Percentiles rank a stretch among this genome's conserved stretches.
Conservation (phyloP, 2,797 vertebrate genomes). For the Mycteria americana region DNA sequence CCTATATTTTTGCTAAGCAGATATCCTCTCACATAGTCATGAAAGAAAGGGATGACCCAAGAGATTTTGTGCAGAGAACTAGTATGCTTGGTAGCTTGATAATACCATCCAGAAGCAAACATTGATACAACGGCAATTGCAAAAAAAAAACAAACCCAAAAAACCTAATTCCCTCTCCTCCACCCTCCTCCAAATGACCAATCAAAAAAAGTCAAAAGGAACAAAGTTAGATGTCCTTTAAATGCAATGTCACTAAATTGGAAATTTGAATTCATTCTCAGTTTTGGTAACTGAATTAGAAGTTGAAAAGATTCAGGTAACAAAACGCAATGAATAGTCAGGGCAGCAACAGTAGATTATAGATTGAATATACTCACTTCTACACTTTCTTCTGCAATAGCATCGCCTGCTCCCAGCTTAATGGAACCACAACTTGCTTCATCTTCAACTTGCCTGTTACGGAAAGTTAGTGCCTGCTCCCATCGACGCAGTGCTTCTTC, state of each 20-base stretch:
- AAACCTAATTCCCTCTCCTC: not conserved
- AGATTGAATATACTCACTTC: conserved; percentile 79
- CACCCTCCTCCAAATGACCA: not conserved
- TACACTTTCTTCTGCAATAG: conserved; percentile 89
- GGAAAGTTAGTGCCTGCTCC: conserved; percentile 93
- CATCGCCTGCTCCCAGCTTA: conserved; percentile 88
- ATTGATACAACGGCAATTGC: not conserved
- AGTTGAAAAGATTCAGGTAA: not conserved
- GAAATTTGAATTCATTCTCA: not conserved
- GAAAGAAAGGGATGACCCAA: not conserved
- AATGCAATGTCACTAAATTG: not conserved
- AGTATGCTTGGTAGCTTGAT: not conserved
- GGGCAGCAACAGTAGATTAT: not conserved
- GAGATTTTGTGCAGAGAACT: not conserved
- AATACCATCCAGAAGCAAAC: not conserved
- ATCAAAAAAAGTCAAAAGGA: not conserved
- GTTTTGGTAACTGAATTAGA: not conserved
- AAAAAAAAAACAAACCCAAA: not conserved
- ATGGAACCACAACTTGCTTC: conserved; percentile 83
- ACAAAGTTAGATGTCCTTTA: not conserved
- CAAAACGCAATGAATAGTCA: not conserved
- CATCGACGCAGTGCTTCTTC: conserved; percentile 92
- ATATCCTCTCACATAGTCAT: not conserved
- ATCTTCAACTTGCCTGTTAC: conserved; percentile 85
- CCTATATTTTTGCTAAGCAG: not conserved